Conservation (phyloP, 1,140 invertebrate genomes). For the Agraylea sexmaculata region DNA sequence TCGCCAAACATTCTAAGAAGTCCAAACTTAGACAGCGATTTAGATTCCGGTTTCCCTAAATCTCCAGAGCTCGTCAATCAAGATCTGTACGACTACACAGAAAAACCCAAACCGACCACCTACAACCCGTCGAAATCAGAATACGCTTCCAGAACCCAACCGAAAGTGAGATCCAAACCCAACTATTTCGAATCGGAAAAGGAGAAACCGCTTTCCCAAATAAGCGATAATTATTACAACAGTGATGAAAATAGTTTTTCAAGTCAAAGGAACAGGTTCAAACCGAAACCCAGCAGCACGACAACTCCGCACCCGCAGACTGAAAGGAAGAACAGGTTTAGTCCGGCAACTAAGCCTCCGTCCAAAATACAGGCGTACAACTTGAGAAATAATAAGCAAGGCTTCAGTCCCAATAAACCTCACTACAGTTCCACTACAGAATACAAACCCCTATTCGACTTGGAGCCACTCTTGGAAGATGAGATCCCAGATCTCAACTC, state of each 20-base stretch:
- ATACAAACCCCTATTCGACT: conserved; percentile 38
- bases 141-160: conserved; percentile 14
- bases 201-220: conserved; percentile 30
- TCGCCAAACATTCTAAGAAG: conserved; percentile 11
- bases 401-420: conserved; percentile 21
- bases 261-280: conserved; percentile 21
- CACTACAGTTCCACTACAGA: conserved; percentile 32
- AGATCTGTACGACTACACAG: conserved; percentile 32
- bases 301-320: conserved; percentile 19
- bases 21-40: conserved; percentile 11
- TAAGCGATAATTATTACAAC: conserved; percentile 31
- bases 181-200: conserved; percentile 12
- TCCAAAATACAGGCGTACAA: conserved; percentile 17
- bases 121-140: conserved; percentile 32
- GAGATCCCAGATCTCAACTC: conserved; percentile 37
- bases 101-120: conserved; percentile 28
- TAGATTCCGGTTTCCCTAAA: conserved; percentile 23
- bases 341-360: conserved; percentile 21
- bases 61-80: conserved; percentile 36
- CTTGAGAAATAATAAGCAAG: conserved; percentile 19
- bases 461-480: conserved; percentile 43
- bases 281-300: conserved; percentile 19
- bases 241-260: conserved; percentile 26
- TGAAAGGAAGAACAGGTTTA: conserved; percentile 22
- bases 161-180: conserved; percentile 10